A percentile compares a stretch with the other conserved stretches of the same genome.
Evolutionary conservation across 2,797 vertebrate species (phyloP).

Genomic region (Schizothorax lantsangensis): DNA sequence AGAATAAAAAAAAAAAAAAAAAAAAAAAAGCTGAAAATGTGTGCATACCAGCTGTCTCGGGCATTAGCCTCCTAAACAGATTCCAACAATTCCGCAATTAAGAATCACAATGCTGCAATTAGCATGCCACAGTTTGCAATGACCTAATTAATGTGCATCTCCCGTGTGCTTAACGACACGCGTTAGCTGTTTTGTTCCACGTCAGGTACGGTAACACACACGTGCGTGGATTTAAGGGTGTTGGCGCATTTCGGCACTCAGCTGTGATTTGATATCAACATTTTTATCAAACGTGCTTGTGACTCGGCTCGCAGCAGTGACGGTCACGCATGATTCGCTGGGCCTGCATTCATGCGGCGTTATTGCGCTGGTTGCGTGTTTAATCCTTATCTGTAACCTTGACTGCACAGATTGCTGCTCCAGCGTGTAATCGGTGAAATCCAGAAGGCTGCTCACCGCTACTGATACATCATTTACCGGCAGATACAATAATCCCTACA

Average conservation of each 20-base stretch:
- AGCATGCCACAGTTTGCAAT: slow-evolving; percentile 66
- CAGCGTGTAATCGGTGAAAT: slow-evolving; percentile 60
- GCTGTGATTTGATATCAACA: slow-evolving; percentile 48
- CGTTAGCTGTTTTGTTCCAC: slow-evolving; percentile 60
- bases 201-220: slow-evolving; percentile 48
- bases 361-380: slow-evolving; percentile 43
- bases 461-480: slow-evolving; percentile 49
- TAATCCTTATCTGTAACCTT: slow-evolving; percentile 66
- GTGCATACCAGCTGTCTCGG: slow-evolving; percentile 72
- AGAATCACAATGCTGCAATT: slow-evolving; percentile 75
- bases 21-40: slow-evolving; percentile 45
- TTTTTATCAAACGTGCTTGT: slow-evolving; percentile 51
- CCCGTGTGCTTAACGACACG: slow-evolving; percentile 65
- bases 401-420: slow-evolving; percentile 52
- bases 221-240: slow-evolving; percentile 17
- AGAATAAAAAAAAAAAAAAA: background rate
- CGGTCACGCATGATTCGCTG: slow-evolving; percentile 26
- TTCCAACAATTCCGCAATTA: slow-evolving; percentile 75
- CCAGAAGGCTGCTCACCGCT: slow-evolving; percentile 34
- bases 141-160: slow-evolving; percentile 73
- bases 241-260: background rate
- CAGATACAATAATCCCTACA: slow-evolving; percentile 52
- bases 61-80: slow-evolving; percentile 74
- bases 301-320: slow-evolving; percentile 1
- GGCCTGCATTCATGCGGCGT: slow-evolving; percentile 19